phyloP scores from a whole-genome alignment of 2,888 invertebrate species.

The Muscina levida region DNA sequence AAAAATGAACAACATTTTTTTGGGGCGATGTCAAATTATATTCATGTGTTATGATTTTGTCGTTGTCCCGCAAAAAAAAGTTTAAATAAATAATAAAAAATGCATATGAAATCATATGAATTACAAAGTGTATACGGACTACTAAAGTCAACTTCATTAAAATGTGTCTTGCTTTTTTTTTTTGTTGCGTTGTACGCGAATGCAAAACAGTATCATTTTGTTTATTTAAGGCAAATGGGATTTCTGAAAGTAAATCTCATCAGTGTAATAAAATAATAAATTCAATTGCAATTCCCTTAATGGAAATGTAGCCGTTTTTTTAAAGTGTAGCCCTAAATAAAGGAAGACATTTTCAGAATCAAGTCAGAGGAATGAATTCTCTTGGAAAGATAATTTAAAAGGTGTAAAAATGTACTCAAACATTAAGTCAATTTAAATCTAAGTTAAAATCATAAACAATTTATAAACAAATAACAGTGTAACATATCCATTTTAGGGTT shows the following conservation, averaged over 20 bases:
- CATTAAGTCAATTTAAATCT: no score
- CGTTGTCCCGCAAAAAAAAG: conserved; percentile 67
- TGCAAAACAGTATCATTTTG: neutral
- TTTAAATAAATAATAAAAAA: conserved; percentile 68
- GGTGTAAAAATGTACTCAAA: no score
- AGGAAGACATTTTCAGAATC: no score
- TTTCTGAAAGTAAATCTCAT: neutral
- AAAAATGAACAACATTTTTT: neutral
- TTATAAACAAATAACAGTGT: no score
- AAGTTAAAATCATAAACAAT: no score
- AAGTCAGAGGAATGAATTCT: no score
- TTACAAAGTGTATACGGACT: conserved; percentile 41
- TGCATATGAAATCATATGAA: conserved; percentile 63
- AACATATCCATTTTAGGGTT: no score
- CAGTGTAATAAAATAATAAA: neutral
- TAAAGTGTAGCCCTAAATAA: no score
- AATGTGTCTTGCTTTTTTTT: neutral
- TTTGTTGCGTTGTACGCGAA: neutral
- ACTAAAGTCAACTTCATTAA: conserved; percentile 1
- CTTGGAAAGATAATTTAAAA: no score
- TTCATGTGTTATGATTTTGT: conserved; percentile 45
- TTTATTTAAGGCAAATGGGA: conserved; percentile 14
- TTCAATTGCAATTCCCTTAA: neutral
- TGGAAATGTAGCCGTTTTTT: no score
- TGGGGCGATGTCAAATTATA: conserved; percentile 38